Base-by-base conservation (phyloP, 1,140 invertebrate species). In the Brachionus rubens region DNA sequence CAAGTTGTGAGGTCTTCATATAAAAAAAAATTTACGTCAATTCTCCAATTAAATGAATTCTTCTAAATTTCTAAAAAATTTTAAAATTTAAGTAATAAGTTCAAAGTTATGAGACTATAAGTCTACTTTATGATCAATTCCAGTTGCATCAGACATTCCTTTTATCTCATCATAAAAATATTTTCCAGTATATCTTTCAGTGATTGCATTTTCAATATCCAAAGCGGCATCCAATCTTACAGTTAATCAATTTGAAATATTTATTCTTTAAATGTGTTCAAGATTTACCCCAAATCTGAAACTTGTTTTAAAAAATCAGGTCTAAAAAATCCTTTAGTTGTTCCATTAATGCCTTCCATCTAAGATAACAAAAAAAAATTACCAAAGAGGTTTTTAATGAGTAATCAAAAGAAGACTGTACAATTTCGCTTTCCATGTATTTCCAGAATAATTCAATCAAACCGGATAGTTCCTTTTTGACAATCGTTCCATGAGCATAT, bases 1-100 rank as follows among this genome's bases (percentile, higher is more conserved):
- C 0, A 10, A 56, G 14, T 52, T 41, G 4, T 52, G 9, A 52
- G 12, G 7, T 14, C 19, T 40, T 10, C 0, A 1, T 19, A n/a
- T 7, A 1, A 19, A 41, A 10, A 50, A 36, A 46, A 26, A 48
- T 7, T 41, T 50, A 72, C 68, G 80, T 81, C 28, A 81, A 47
- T 75, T 81, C 80, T 43, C 80, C 80, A 41, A 81, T 79, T 77
- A 81, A 78, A 30, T 81, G 80, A 47, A 81, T 80, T 54, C 79
- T 28, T 50, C 79, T 56, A 41, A 81, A 70, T 77, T 75, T 79
- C 80, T 81, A 72, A 4, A 4, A 52, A 21, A 59, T 10, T 79
- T 77, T 30, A 46, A 59, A 76, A 76, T 72, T 68, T 24, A 14
- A 16, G 30, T 19, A 56, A 28, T 28, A 14, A 0, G 10, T 19